Base-by-base conservation (phyloP, 2,888 invertebrate genomes). In the Nemotelus pantherinus region DNA sequence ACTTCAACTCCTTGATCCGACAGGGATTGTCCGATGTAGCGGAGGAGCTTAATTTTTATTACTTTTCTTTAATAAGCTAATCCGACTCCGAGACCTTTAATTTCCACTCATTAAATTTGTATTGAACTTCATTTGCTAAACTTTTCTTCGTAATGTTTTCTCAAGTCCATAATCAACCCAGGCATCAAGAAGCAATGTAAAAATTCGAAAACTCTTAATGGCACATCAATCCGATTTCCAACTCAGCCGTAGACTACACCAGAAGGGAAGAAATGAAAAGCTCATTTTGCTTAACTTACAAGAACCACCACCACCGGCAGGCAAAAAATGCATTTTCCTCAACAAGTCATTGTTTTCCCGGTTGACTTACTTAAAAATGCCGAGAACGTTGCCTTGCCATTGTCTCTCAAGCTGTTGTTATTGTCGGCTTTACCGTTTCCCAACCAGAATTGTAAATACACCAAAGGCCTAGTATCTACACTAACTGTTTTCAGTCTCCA, bases 281-380 rank as follows among this genome's bases (percentile, higher is more conserved):
- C 58, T n/a, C 25, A 58, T 58, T 58, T 58, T n/a, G 58, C 25
- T 58, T 5, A 25, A 5, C 58, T 25, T 5, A 5, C 4, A 58
- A 58, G 25, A 63, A 63, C 9, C 50, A 7, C 50, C 6, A 7
- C 50, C 9, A 7, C 50, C 50, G 9, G 50, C 9, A 63, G 7
- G 43, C 7, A 41, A 58, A 71, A 63, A 68, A 41, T 47, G 53
- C 71, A 77, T 70, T 71, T 70, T 64, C 70, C 70, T 77, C 77
- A 77, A 77, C 77, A 77, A 77, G 77, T 77, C 71, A 77, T 77
- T 77, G 77, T 77, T 63, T 77, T 71, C 71, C 60, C 77, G 70
- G 53, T 71, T 68, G 71, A 70, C 70, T 77, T 77, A 77, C 71
- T 77, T 71, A 70, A 77, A 77, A 70, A 68, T 71, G 57, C 71